Base-by-base conservation (phyloP, 2,888 invertebrate genomes). In the Cephus rjabovi region DNA sequence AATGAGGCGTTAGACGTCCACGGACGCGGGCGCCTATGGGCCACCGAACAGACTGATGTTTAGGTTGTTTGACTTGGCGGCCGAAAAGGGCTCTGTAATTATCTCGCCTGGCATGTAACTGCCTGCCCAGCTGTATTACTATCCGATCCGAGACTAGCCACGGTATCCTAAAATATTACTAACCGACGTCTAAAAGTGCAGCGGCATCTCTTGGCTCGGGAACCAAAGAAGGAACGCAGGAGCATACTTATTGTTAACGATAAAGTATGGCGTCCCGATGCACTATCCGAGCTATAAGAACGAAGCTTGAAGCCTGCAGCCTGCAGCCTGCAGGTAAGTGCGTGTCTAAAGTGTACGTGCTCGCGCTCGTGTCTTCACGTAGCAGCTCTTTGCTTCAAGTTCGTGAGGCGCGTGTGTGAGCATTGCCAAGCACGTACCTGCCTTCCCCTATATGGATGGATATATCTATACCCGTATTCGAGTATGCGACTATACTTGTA, bases 41-140 rank as follows among this genome's bases (percentile, higher is more conserved):
- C 73, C 75, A 6, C 75, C 23, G 69, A 79, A 83, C 83, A 83
- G 83, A 80, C 86, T 85, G 89, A 89, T 90, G 89, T 89, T 90
- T 90, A 89, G 89, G 90, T 90, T 90, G 90, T 90, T 90, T 90
- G 90, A 90, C 90, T 90, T 90, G 89, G 90, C 90, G 90, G 90
- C 83, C 87, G 85, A 83, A 87, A 81, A 86, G 89, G 89, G 90
- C 90, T 89, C 89, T 90, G 90, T 90, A 90, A 90, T 90, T 90
- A 90, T 90, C 90, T 90, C 90, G 89, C 90, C 90, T 90, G 89
- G 89, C 89, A 88, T 89, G 88, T 89, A 89, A 89, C 90, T 90
- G 87, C 87, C 87, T 86, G 87, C 86, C 88, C 87, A 89, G 88
- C 87, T 89, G 89, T 88, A 88, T 87, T 87, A 86, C 88, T 86